Base-by-base conservation (phyloP, 2,113 vertebrate species). In the Megaceryle torquata region DNA sequence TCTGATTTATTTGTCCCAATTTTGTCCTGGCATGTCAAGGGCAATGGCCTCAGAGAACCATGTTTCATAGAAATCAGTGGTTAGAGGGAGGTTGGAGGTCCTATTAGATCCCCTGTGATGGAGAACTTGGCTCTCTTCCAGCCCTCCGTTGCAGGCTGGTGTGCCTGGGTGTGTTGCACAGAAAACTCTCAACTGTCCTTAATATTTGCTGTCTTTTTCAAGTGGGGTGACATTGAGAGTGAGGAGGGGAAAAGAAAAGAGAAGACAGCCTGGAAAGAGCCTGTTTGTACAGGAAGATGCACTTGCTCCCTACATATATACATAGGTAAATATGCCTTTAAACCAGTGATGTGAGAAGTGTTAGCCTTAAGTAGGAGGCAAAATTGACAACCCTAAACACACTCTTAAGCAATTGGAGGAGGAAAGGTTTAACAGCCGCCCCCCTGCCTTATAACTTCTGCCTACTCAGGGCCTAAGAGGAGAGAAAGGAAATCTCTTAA, bases 401-500 rank as follows among this genome's bases (percentile, higher is more conserved):
- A 8, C 20, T 74, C n/a, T 93, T 60, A 59, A 78, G 51, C 65
- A 92, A 13, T 0, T 35, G 61, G 35, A 90, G 74, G 68, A 74
- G 60, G 80, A 77, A 72, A 3, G 15, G 16, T 74, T 94, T 88
- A 84, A 44, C 61, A 86, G 78, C 77, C 51, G 21, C 76, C 43
- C 54, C 44, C 37, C 20, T 43, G 28, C 88, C 61, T 68, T 69
- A 10, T 69, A 65, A 65, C 68, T 86, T 88, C 64, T 92, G 72
- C 76, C 64, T 93, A 28, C 83, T 82, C 68, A 59, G 37, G 82
- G 76, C 85, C 60, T 43, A 46, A 63, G 91, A 54, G 51, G 43
- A 78, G 83, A n/a, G 91, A 92, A 83, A 78, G 76, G 86, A 94
- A 95, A 93, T 90, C 92, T 93, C 83, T 93, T 97, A 96, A 96